Evolutionary conservation across 2,797 vertebrate genomes (phyloP).

Genomic region (Ctenochaetus hawaiiensis): DNA sequence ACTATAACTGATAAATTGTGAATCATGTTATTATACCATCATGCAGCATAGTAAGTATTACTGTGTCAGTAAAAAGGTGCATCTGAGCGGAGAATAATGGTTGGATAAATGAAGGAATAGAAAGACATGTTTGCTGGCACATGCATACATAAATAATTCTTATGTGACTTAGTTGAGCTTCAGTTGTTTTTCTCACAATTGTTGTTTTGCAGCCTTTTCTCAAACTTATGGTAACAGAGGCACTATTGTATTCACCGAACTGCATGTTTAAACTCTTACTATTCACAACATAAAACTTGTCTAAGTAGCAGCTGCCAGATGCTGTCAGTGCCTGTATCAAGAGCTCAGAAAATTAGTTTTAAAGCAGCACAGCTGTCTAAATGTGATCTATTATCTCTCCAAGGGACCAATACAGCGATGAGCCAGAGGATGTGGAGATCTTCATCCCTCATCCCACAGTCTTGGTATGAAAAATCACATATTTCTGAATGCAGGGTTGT

Average conservation of each 20-base stretch:
- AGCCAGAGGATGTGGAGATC: conserved; percentile 33
- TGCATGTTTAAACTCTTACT: not conserved
- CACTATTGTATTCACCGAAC: no score
- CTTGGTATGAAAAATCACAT: conserved; percentile 17
- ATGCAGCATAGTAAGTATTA: conserved; percentile 6
- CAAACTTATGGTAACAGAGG: not conserved
- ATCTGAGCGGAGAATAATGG: not conserved
- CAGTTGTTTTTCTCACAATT: not conserved
- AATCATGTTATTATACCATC: conserved; percentile 13
- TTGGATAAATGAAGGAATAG: not conserved
- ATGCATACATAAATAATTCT: not conserved
- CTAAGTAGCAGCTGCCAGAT: not conserved
- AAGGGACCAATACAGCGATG: not conserved
- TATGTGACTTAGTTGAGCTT: not conserved
- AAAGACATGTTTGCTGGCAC: not conserved
- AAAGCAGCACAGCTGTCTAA: conserved; percentile 2
- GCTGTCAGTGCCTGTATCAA: not conserved
- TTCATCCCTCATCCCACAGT: conserved; percentile 25
- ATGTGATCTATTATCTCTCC: conserved; percentile 35
- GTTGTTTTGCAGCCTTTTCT: not conserved
- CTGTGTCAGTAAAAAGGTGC: not conserved
- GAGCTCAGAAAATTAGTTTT: conserved; percentile 1
- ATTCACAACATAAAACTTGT: not conserved
- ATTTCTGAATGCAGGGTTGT: conserved; percentile 27
- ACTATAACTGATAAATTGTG: not conserved